These are phyloP conservation scores for Orientallactaga bullata DNA, from an alignment of 2,113 vertebrate species.

Conservation along the genomic window DNA sequence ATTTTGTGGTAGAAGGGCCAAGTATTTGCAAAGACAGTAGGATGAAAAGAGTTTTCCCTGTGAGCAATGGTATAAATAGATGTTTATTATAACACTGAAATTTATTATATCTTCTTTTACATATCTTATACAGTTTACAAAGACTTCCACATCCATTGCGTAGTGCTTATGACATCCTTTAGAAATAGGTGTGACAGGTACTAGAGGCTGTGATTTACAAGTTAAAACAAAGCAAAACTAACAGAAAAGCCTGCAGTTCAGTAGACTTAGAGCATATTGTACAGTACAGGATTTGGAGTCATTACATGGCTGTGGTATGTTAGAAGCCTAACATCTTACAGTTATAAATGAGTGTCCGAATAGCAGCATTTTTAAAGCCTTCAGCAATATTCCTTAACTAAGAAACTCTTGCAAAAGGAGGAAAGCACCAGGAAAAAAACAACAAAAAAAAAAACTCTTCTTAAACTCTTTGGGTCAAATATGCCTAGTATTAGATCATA, in stretches of 20 bases:
- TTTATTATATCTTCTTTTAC: constrained; percentile 54
- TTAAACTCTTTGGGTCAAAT: constrained; percentile 38
- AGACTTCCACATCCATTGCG: constrained; percentile 13
- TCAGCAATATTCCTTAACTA: constrained; percentile 34
- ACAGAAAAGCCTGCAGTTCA: neutral
- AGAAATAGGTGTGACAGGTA: neutral
- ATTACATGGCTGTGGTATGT: neutral
- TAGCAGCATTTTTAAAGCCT: constrained; percentile 45
- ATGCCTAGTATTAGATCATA: neutral
- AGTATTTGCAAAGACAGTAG: neutral
- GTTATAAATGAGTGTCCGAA: constrained; percentile 25
- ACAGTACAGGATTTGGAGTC: constrained; percentile 21
- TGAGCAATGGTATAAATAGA: constrained; percentile 51
- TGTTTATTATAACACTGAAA: constrained; percentile 66
- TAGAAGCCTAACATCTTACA: constrained; percentile 31
- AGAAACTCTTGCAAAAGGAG: constrained; percentile 43
- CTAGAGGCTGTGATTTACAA: constrained; percentile 18
- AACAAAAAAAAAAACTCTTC: neutral
- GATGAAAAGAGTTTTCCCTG: constrained; percentile 27
- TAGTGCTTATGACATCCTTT: neutral
- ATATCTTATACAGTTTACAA: constrained; percentile 50
- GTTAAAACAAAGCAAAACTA: neutral
- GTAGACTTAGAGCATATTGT: neutral
- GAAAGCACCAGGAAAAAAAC: neutral
- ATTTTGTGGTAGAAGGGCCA: neutral